These are phyloP conservation scores for Notocelia uddmanniana DNA, from an alignment of 2,888 invertebrate genomes.

Conservation along the genomic window DNA sequence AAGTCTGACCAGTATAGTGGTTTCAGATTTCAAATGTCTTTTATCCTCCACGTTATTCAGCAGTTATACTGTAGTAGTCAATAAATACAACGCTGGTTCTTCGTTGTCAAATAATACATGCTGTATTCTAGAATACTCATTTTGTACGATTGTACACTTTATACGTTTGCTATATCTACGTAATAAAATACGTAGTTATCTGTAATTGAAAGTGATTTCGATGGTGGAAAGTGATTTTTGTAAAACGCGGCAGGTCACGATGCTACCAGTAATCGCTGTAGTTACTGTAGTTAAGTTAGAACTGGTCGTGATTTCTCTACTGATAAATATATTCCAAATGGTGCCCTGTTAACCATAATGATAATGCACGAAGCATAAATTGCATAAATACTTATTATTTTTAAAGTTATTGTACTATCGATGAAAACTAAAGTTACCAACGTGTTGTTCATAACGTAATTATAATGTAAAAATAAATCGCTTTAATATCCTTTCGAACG, in stretches of 20 bases:
- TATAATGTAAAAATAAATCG: slow-evolving; percentile 69
- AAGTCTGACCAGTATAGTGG: slow-evolving; percentile 20
- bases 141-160: too few species aligned
- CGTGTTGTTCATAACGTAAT: slow-evolving; percentile 80
- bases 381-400: slow-evolving; percentile 50
- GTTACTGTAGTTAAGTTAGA: background rate
- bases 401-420: slow-evolving; percentile 60
- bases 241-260: slow-evolving; percentile 2
- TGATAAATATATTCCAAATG: slow-evolving; percentile 40
- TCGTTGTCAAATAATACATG: slow-evolving; percentile 31
- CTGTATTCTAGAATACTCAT: slow-evolving; percentile 45
- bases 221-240: slow-evolving; percentile 26
- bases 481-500: slow-evolving; percentile 80
- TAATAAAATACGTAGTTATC: slow-evolving; percentile 36
- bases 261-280: slow-evolving; percentile 2
- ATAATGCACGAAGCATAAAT: slow-evolving; percentile 63
- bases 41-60: slow-evolving; percentile 3
- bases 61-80: slow-evolving; percentile 1
- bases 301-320: slow-evolving; percentile 12
- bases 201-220: slow-evolving; percentile 22
- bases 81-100: slow-evolving; percentile 26
- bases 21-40: slow-evolving; percentile 2
- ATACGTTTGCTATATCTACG: slow-evolving; percentile 39
- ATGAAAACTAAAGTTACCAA: slow-evolving; percentile 82
- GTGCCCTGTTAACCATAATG: slow-evolving; percentile 55